Conservation (phyloP, 2,888 invertebrate genomes). For the Melanostoma mellinum region DNA sequence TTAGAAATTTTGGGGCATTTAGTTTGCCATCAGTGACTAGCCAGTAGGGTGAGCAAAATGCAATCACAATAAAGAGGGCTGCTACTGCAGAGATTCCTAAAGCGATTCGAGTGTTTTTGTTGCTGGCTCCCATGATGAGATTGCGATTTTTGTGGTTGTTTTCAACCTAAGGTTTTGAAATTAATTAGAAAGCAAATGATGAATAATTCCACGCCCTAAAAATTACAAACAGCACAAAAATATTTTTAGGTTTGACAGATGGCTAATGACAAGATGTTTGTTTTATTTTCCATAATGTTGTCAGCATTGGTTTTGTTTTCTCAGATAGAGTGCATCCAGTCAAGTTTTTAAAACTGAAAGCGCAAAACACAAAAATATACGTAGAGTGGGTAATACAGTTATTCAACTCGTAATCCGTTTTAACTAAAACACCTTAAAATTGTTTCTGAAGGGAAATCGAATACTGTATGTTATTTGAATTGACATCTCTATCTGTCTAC, state of each 20-base stretch:
- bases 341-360: background rate
- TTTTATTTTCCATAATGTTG: constrained; percentile 25
- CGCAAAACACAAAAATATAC: background rate
- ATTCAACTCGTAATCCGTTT: too few species aligned
- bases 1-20: constrained; percentile 89
- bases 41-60: constrained; percentile 95
- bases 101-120: constrained; percentile 82
- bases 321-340: background rate
- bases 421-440: too few species aligned
- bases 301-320: background rate
- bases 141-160: too few species aligned
- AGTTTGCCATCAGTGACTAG: constrained; percentile 91
- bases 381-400: too few species aligned
- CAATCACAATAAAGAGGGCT: constrained; percentile 88
- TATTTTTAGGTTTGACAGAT: constrained; percentile 41
- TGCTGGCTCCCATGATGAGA: constrained; percentile 80
- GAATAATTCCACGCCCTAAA: constrained; percentile 75
- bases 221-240: constrained; percentile 50
- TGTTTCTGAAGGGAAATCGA: too few species aligned
- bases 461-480: too few species aligned
- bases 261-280: constrained; percentile 13
- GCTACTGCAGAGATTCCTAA: constrained; percentile 86
- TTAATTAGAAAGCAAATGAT: constrained; percentile 49
- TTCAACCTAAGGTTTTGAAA: constrained; percentile 1
- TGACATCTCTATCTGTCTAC: too few species aligned